Conservation (phyloP, 2,888 invertebrate genomes). For the Clusia tigrina region DNA sequence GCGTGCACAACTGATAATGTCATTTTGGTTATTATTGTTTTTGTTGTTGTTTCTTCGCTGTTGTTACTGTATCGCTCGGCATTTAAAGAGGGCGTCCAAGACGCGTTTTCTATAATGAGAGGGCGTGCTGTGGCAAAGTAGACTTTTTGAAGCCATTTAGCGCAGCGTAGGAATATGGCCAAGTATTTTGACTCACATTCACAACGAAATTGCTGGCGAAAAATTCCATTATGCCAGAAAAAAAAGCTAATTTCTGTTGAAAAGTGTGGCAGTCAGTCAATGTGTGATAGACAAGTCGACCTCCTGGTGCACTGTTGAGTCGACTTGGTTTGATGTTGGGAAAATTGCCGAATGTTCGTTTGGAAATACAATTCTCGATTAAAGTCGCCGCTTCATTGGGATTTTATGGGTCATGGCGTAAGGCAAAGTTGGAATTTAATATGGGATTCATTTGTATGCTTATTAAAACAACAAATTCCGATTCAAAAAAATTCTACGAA, state of each 20-base stretch:
- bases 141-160: slow-evolving; percentile 56
- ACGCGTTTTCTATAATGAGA: slow-evolving; percentile 59
- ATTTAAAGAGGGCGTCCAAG: slow-evolving; percentile 44
- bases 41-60: slow-evolving; percentile 16
- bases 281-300: slow-evolving; percentile 42
- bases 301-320: slow-evolving; percentile 3
- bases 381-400: slow-evolving; percentile 34
- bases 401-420: slow-evolving; percentile 52
- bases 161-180: slow-evolving; percentile 52
- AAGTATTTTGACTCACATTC: slow-evolving; percentile 26
- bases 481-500: no score
- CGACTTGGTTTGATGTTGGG: slow-evolving; percentile 35
- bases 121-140: slow-evolving; percentile 55
- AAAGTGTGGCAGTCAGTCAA: slow-evolving; percentile 59
- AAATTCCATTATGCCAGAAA: no score
- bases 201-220: not conserved
- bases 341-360: slow-evolving; percentile 43
- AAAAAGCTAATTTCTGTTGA: no score
- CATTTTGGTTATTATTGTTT: slow-evolving; percentile 38
- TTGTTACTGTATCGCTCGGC: not conserved
- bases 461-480: no score
- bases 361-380: slow-evolving; percentile 12
- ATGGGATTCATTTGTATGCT: not conserved
- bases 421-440: slow-evolving; percentile 33
- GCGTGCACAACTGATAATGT: slow-evolving; percentile 46